Evolutionary conservation across 2,888 invertebrate species (phyloP), one percentile per base, ranked within the genome.

Genomic region (Euproctis similis): DNA sequence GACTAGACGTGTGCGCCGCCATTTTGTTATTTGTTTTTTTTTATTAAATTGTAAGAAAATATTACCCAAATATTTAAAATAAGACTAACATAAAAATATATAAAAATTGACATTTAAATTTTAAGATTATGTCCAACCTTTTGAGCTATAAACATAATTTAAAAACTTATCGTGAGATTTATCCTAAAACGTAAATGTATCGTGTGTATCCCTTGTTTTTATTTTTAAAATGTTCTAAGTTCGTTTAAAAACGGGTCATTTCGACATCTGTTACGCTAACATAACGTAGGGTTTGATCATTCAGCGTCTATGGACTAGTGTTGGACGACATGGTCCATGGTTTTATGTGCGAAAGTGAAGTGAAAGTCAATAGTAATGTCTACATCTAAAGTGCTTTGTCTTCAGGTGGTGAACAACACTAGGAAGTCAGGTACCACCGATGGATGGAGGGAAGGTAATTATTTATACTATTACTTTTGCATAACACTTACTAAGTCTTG

Each of bases 351-450:
- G 35, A 52, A 36, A 46, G 51, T 50, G 50, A 32, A 59, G 64
- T 73, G 64, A 61, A 56, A 63, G 59, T 57, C 26, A 14, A 21
- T 23, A 22, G 45, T 48, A 43, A 28, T 28, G 28, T 46, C 45
- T 39, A 46, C 53, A 42, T 31, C 31, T 56, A 59, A 53, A 47
- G 34, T 39, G 46, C 57, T 53, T 59, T 40, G 26, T 53, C 37
- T 63, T 24, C 76, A 85, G 85, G 90, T 90, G 30, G 91, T 89
- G 17, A 93, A 93, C 60, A 92, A 88, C 50, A 90, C 88, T 36
- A 87, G 89, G 41, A 89, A 88, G 63, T 82, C 87, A 5, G 85
- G 78, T 8, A 74, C 77, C 10, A 61, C 84, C 8, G 87, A 88
- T 46, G 85, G 84, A 40, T 86, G 85, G 59, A 85, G 87, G 51